Base-by-base conservation (phyloP, 2,797 vertebrate genomes). In the Microtus agrestis region DNA sequence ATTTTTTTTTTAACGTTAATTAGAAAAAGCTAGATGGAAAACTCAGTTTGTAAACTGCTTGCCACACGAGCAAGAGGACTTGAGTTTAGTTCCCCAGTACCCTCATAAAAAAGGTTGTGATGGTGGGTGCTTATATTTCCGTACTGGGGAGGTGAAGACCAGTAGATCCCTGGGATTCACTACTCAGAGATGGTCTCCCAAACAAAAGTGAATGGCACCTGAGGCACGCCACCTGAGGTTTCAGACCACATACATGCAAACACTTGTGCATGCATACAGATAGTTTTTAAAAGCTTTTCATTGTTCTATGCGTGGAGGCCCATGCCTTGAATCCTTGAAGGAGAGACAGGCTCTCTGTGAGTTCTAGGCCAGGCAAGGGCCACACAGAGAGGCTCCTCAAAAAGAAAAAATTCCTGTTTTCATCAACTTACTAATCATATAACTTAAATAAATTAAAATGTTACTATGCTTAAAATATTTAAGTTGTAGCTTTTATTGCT, bases 401-500 rank as follows among this genome's bases (percentile, higher is more conserved):
- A 46, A 46, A 71, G 0, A 37, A 23, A 14, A 25, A 2, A 2
- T 34, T 43, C 69, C 27, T 86, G 51, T 85, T 88, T 91, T 37
- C 17, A 37, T 92, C 12, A 79, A 81, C 19, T 69, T 91, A 15
- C 80, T 71, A 81, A 29, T 91, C 21, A 43, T 91, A 77, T 13
- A 10, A 43, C 37, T 88, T 85, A 87, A 59, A 81, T 48, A 87
- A 59, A 81, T 48, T 91, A 79, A 80, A 85, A 77, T 65, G 89
- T 89, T 43, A 69, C 56, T 59, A 21, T 94, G 13, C 11, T 67
- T 67, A 67, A 67, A 67, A 67, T 34, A 34, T 67, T 87, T 67
- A 87, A 25, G 48, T 95, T 92, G 91, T 91, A 94, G 56, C 15
- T 76, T 91, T 91, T 29, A 6, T 93, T 87, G 56, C 10, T 79